Evolutionary conservation across 2,113 vertebrate species (phyloP).

Genomic region (Scalopus aquaticus): DNA sequence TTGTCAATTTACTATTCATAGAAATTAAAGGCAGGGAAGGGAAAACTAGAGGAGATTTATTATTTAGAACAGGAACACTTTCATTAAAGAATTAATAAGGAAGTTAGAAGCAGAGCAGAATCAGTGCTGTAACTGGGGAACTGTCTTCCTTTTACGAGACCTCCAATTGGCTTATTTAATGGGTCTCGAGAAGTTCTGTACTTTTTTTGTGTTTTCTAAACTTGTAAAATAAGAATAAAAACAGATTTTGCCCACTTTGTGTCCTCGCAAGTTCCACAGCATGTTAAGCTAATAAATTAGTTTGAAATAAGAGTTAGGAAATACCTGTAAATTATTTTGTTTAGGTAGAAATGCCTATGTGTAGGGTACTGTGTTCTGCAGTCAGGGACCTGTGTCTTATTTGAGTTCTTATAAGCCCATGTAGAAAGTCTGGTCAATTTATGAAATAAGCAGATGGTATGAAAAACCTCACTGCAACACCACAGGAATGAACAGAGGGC

Average conservation of each 20-base stretch:
- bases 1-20: conserved; percentile 13
- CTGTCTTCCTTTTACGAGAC: neutral
- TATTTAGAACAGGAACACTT: conserved; percentile 16
- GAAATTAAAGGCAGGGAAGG: conserved; percentile 38
- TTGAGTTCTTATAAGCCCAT: neutral
- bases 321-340: conserved; percentile 17
- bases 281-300: neutral
- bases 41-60: conserved; percentile 5
- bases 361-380: neutral
- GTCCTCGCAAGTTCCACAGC: neutral
- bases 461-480: neutral
- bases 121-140: neutral
- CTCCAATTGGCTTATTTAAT: neutral
- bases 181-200: neutral
- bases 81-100: conserved; percentile 5
- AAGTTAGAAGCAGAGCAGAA: neutral
- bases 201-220: neutral
- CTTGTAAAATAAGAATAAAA: conserved; percentile 37
- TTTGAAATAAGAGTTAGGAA: conserved; percentile 21
- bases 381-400: neutral
- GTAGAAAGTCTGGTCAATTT: neutral
- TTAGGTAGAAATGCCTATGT: neutral
- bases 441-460: neutral
- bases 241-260: neutral
- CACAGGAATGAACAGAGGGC: neutral